A percentile compares a stretch with the other conserved stretches of the same genome.
Evolutionary conservation across 1,140 invertebrate genomes (phyloP).

Genomic region (Philotrypesis tridentata): DNA sequence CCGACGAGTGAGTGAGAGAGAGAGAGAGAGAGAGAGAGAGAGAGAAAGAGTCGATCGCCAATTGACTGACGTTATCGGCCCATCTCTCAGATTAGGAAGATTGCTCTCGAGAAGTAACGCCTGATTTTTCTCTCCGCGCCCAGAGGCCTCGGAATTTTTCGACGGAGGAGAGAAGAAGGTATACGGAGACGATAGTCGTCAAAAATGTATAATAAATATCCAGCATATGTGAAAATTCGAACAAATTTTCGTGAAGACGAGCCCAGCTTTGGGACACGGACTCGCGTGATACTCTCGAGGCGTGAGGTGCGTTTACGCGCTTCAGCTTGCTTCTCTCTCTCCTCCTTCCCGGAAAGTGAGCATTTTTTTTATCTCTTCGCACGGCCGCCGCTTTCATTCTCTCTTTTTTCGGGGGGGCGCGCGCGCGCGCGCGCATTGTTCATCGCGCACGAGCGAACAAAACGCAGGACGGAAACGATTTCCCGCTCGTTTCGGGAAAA

Average conservation of each 20-base stretch:
- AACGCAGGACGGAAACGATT: conserved; percentile 43
- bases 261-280: too few species aligned
- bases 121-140: too few species aligned
- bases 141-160: neutral
- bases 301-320: conserved; percentile 1
- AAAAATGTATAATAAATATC: too few species aligned
- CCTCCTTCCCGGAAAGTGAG: conserved; percentile 23
- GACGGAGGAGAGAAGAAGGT: neutral
- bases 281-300: too few species aligned
- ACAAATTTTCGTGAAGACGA: too few species aligned
- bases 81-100: conserved; percentile 69
- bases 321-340: conserved; percentile 32
- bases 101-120: conserved; percentile 58
- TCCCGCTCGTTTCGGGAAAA: conserved; percentile 38
- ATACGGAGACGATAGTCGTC: too few species aligned
- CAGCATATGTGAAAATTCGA: too few species aligned
- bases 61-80: conserved; percentile 70
- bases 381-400: conserved; percentile 2
- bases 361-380: conserved; percentile 20
- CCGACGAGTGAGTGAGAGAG: neutral
- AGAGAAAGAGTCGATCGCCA: conserved; percentile 62
- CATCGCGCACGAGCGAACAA: conserved; percentile 22
- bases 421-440: too few species aligned
- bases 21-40: conserved; percentile 31
- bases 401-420: neutral